These are phyloP conservation scores for Heliconius eleuchia DNA, from an alignment of 1,140 invertebrate species.

Conservation along the genomic window DNA sequence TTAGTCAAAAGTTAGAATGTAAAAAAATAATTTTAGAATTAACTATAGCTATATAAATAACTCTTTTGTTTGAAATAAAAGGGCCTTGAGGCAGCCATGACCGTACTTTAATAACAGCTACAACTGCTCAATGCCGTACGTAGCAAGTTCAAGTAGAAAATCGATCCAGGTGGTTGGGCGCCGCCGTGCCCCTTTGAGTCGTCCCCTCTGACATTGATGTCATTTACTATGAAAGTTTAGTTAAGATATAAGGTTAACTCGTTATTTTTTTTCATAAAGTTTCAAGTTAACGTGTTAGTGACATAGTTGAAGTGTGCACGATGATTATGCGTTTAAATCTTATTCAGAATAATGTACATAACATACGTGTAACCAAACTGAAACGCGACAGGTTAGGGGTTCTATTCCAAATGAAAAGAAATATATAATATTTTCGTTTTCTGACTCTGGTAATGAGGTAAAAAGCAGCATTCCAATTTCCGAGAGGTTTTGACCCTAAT, in stretches of 20 bases:
- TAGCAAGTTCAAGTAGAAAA: slow-evolving; percentile 62
- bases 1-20: neutral
- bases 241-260: neutral
- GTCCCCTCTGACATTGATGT: slow-evolving; percentile 37
- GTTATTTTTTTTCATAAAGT: neutral
- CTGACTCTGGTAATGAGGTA: too few relatives aligned
- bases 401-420: too few relatives aligned
- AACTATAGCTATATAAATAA: slow-evolving; percentile 29
- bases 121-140: slow-evolving; percentile 50
- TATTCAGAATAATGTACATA: too few relatives aligned
- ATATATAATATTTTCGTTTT: too few relatives aligned
- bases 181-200: slow-evolving; percentile 42
- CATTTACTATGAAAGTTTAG: slow-evolving; percentile 14
- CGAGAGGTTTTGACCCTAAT: neutral
- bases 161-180: slow-evolving; percentile 54
- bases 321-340: too few relatives aligned
- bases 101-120: slow-evolving; percentile 45
- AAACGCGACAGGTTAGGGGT: too few relatives aligned
- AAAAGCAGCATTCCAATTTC: too few relatives aligned
- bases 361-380: too few relatives aligned
- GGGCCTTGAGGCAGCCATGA: slow-evolving; percentile 45
- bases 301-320: neutral
- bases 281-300: neutral
- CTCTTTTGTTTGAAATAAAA: slow-evolving; percentile 37
- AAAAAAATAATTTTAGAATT: slow-evolving; percentile 15